A percentile compares a stretch with the other conserved stretches of the same genome.
Conservation (phyloP, 2,888 invertebrate genomes). For the Lucinisca nassula region DNA sequence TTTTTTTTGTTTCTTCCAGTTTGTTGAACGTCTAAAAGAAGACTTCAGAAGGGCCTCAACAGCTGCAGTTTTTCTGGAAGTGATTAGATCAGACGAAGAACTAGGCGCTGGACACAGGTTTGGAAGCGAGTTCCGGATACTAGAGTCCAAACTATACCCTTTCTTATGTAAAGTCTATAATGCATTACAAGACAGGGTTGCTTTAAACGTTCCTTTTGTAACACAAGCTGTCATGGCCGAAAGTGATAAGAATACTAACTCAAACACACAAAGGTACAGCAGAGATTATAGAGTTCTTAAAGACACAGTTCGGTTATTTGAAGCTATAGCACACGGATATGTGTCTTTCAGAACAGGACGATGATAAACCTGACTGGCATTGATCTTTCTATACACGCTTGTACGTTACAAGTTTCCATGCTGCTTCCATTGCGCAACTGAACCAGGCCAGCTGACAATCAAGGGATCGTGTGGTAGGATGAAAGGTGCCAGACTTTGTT, state of each 20-base stretch:
- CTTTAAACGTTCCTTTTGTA: conserved; percentile 2
- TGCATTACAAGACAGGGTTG: conserved; percentile 16
- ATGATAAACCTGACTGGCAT: too few relatives aligned
- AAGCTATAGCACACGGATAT: conserved; percentile 4
- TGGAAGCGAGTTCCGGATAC: neutral
- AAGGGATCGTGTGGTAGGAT: too few relatives aligned
- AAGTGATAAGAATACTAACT: neutral
- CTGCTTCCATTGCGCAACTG: too few relatives aligned
- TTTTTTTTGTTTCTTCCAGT: conserved; percentile 22
- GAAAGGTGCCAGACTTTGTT: too few relatives aligned
- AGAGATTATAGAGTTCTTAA: conserved; percentile 44
- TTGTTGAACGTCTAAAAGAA: conserved; percentile 24
- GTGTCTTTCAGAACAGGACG: neutral
- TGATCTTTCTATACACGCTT: too few relatives aligned
- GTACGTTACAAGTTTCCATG: too few relatives aligned
- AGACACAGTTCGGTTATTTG: conserved; percentile 34
- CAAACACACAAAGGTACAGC: conserved; percentile 18
- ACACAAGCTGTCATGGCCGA: conserved; percentile 25
- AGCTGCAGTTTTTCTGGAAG: conserved; percentile 41
- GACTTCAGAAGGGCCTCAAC: conserved; percentile 41
- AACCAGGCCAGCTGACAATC: too few relatives aligned
- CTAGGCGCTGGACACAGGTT: conserved; percentile 11
- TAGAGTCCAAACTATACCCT: conserved; percentile 51
- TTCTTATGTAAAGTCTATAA: conserved; percentile 45
- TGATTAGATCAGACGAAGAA: conserved; percentile 35